Evolutionary conservation across 2,888 invertebrate genomes (phyloP).

Genomic region (Julus scanicus): DNA sequence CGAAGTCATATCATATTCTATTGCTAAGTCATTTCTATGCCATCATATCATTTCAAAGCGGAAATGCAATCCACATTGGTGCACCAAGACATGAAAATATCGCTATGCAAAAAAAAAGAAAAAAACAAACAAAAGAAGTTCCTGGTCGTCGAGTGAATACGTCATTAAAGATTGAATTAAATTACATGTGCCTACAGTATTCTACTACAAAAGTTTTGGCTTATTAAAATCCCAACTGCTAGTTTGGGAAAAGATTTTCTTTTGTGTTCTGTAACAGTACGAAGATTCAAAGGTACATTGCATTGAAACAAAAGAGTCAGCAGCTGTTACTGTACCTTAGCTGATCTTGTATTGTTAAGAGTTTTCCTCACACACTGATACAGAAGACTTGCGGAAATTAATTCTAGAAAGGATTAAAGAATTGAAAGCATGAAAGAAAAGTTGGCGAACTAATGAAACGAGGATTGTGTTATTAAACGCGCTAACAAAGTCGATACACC

Average conservation of each 20-base stretch:
- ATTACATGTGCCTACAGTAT: no score
- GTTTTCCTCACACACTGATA: background rate
- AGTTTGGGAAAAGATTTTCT: background rate
- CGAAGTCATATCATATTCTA: no score
- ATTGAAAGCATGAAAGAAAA: background rate
- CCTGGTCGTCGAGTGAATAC: no score
- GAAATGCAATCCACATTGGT: no score
- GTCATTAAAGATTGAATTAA: no score
- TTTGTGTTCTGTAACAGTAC: background rate
- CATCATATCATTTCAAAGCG: no score
- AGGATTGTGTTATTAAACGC: background rate
- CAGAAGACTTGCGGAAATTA: background rate
- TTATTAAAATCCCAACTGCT: background rate
- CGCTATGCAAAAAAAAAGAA: no score
- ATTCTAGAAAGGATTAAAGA: background rate
- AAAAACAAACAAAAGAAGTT: no score
- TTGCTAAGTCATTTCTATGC: no score
- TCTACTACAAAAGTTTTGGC: no score
- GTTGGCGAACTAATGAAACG: background rate
- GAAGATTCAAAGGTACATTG: background rate
- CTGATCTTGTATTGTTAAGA: background rate
- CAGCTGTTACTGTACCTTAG: background rate
- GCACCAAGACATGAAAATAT: no score
- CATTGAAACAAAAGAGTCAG: background rate
- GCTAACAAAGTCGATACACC: background rate